Evolutionary conservation across 1,140 invertebrate genomes (phyloP).

Genomic region (Drosophila arizonae): DNA sequence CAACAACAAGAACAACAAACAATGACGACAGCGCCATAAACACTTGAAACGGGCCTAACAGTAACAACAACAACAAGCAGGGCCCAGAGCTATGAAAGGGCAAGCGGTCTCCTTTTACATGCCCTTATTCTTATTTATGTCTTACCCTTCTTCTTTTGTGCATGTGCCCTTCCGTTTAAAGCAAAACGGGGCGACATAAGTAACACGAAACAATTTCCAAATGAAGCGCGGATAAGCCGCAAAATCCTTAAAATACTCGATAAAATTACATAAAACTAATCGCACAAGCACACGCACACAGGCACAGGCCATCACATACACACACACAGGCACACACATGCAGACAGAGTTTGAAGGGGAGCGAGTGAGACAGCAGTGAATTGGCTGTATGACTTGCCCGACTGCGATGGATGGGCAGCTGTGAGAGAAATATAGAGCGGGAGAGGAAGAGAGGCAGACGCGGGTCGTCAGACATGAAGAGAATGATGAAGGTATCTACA

Average conservation of each 20-base stretch:
- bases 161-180: constrained; percentile 33
- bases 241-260: constrained; percentile 83
- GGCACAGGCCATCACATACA: constrained; percentile 27
- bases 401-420: constrained; percentile 38
- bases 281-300: constrained; percentile 68
- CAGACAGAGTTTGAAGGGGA: not conserved
- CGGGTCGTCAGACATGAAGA: constrained; percentile 37
- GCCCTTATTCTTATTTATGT: constrained; percentile 29
- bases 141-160: constrained; percentile 6
- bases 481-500: constrained; percentile 82
- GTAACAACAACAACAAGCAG: constrained; percentile 15
- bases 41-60: constrained; percentile 63
- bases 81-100: constrained; percentile 39
- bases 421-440: not conserved
- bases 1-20: constrained; percentile 50
- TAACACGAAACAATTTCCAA: constrained; percentile 81
- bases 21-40: constrained; percentile 74
- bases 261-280: constrained; percentile 83
- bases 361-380: constrained; percentile 24
- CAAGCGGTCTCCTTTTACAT: constrained; percentile 38
- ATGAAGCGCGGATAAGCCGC: constrained; percentile 81
- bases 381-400: constrained; percentile 49
- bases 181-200: constrained; percentile 59
- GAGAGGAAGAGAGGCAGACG: constrained; percentile 4
- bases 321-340: constrained; percentile 25